Base-by-base conservation (phyloP, 2,888 invertebrate species). In the Pollenia griseotomentosa region DNA sequence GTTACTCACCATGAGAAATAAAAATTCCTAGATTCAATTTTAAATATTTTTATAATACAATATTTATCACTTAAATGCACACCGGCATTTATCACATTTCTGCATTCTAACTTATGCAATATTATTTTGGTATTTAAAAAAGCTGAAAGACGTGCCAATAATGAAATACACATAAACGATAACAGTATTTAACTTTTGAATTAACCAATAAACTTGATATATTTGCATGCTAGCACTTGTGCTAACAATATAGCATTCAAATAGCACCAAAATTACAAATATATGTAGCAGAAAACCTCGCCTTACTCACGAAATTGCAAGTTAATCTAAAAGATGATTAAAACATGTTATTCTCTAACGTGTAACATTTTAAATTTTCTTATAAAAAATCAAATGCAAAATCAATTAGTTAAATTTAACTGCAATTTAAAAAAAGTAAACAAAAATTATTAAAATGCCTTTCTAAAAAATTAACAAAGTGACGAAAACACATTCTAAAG, bases 391-490 rank as follows among this genome's bases (percentile, higher is more conserved):
- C 19, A 71, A 81, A 65, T 19, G n/a, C 40, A 16, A 73, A 73
- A 73, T 65, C 73, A 73, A 65, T 81, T 65, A 65, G 40, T 40
- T 40, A 63, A 73, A 65, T 71, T 71, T 71, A 19, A 0, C 16
- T 14, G 16, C 61, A 71, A 40, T 55, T 63, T 59, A 4, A 19
- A 48, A 12, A 65, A 46, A 33, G 1, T 2, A 6, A 33, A 33
- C 33, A 6, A 6, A 53, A 71, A 16, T 2, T 46, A 63, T 12
- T n/a, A 16, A 71, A 12, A 19, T 57, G 73, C 53, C 80, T 81
- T 81, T 81, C 80, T 73, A 81, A 81, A 81, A 61, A 44, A 51
- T 2, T 16, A 59, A 59, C 16, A 11, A 40, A 40, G 9, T n/a
- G 8, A 59, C 14, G 44, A 46, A 55, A 53, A 46, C 19, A 65